A percentile compares a stretch with the other conserved stretches of the same genome.
Conservation (phyloP, 2,113 vertebrate species). For the Strigops habroptila region DNA sequence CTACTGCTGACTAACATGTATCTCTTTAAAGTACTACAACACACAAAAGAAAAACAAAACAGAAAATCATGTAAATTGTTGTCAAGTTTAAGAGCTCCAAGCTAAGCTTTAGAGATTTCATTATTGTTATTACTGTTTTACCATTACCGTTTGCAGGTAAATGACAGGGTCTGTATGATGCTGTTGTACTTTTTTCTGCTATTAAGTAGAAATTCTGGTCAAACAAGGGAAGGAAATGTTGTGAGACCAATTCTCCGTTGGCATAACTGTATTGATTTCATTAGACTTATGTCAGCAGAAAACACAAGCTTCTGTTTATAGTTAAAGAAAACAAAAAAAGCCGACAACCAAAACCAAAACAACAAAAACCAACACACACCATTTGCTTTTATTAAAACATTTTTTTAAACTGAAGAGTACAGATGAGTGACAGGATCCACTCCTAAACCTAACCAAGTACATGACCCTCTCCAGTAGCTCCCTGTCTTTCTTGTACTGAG, state of each 20-base stretch:
- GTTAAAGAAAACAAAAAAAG: not conserved
- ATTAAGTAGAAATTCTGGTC: not conserved
- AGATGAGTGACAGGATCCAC: not conserved
- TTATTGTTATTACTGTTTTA: not conserved
- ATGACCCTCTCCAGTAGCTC: not conserved
- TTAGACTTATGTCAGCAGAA: not conserved
- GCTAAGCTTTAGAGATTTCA: not conserved
- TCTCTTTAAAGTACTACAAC: not conserved
- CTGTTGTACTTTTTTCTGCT: not conserved
- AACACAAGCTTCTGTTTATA: not conserved
- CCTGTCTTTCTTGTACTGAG: not conserved
- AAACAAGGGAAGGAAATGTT: not conserved
- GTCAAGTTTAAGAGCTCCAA: not conserved
- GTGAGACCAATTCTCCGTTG: not conserved
- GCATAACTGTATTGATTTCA: not conserved
- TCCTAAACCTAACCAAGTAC: not conserved
- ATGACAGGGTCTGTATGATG: not conserved
- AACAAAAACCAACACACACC: not conserved
- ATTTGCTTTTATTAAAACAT: conserved; percentile 17
- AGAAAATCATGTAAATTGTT: not conserved
- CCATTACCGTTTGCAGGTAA: not conserved
- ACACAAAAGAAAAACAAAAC: not conserved
- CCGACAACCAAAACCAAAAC: not conserved
- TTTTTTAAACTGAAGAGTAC: not conserved
- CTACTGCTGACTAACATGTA: not conserved